Evolutionary conservation across 1,140 invertebrate species (phyloP).

Genomic region (Bombyx mandarina): DNA sequence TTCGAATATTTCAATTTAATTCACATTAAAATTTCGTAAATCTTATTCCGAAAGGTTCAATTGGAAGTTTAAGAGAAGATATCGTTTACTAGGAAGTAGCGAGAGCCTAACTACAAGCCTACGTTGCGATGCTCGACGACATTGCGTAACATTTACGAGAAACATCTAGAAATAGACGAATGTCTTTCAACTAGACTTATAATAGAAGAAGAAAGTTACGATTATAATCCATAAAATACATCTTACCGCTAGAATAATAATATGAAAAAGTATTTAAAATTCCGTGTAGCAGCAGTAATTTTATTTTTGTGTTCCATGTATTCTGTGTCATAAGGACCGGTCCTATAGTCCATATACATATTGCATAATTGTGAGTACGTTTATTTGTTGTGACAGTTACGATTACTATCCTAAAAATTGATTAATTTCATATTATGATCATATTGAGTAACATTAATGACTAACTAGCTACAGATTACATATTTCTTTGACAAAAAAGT

Average conservation of each 20-base stretch:
- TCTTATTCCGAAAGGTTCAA: conserved; percentile 55
- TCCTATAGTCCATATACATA: too few species aligned
- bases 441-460: conserved; percentile 40
- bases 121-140: conserved; percentile 59
- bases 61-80: conserved; percentile 63
- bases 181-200: conserved; percentile 55
- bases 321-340: neutral
- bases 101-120: conserved; percentile 64
- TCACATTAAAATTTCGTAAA: conserved; percentile 53
- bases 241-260: conserved; percentile 54
- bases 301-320: neutral
- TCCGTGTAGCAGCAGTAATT: conserved; percentile 24
- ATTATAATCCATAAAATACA: conserved; percentile 65
- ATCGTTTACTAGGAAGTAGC: conserved; percentile 65
- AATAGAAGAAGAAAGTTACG: conserved; percentile 58
- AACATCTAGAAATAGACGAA: conserved; percentile 55
- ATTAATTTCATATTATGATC: conserved; percentile 23
- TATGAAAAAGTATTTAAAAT: conserved; percentile 44
- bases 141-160: conserved; percentile 59
- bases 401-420: conserved; percentile 15
- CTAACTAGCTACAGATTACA: conserved; percentile 59
- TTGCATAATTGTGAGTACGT: too few species aligned
- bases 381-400: too few species aligned
- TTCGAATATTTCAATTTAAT: conserved; percentile 39
- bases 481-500: conserved; percentile 53